Evolutionary conservation across 1,140 invertebrate genomes (phyloP).

Genomic region (Chlorops oryzae): DNA sequence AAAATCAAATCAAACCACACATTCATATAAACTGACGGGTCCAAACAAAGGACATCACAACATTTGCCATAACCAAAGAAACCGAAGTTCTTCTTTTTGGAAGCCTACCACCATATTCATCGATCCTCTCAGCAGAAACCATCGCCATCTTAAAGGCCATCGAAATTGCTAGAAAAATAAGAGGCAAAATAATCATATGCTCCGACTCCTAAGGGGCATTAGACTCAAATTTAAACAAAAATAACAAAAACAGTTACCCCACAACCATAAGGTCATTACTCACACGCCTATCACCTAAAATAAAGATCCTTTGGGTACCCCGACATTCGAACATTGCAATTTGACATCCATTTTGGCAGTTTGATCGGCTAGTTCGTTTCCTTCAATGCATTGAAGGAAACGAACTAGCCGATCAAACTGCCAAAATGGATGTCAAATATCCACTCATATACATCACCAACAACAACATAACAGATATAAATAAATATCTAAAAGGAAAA

Average conservation of each 20-base stretch:
- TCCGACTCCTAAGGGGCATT: conserved; percentile 8
- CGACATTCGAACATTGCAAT: conserved; percentile 1
- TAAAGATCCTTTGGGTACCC: conserved; percentile 7
- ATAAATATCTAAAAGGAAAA: no score
- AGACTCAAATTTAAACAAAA: conserved; percentile 11
- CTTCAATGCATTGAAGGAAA: no score
- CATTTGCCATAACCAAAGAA: conserved; percentile 7
- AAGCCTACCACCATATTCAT: conserved; percentile 1
- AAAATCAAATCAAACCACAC: no score
- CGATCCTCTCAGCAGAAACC: conserved; percentile 8
- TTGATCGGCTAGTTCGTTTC: no score
- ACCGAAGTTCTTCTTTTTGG: conserved; percentile 7
- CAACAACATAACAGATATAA: no score
- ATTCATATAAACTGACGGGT: conserved; percentile 12
- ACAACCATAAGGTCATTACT: conserved; percentile 1
- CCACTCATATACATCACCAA: no score
- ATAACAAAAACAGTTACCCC: conserved; percentile 8
- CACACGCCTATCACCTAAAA: background rate
- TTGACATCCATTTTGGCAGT: no score
- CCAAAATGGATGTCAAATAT: no score
- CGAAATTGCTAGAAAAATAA: conserved; percentile 8
- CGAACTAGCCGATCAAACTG: no score
- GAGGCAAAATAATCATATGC: conserved; percentile 12
- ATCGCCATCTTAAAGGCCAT: conserved; percentile 9
- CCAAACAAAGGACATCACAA: background rate